phyloP scores from a whole-genome alignment of 1,140 invertebrate genomes.

The Hypsibius dujardini region DNA sequence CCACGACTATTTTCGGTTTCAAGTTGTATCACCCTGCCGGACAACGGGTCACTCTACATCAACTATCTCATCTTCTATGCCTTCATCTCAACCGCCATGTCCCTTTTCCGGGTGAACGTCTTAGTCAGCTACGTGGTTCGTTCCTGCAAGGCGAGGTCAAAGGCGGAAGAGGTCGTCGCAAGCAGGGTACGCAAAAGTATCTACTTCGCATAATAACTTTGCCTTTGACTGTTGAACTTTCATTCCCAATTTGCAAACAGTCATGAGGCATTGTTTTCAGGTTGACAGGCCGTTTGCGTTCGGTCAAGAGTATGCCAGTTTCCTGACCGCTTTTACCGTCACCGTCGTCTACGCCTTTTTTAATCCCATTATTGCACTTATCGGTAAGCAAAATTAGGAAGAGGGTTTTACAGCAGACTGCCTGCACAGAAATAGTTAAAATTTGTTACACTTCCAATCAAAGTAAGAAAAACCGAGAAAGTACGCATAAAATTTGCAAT shows the following conservation, averaged over 20 bases:
- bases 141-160: background rate
- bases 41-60: constrained; percentile 6
- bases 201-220: background rate
- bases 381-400: background rate
- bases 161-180: constrained; percentile 2
- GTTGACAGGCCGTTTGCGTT: background rate
- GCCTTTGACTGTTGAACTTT: background rate
- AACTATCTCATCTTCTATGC: constrained; percentile 7
- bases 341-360: constrained; percentile 2
- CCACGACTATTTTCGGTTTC: background rate
- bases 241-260: background rate
- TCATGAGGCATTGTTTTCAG: background rate
- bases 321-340: background rate
- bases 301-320: background rate
- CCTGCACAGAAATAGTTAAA: too few species aligned
- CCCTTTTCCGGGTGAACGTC: background rate
- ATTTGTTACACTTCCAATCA: too few species aligned
- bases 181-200: background rate
- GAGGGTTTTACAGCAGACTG: too few species aligned
- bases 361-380: background rate
- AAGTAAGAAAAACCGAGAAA: too few species aligned
- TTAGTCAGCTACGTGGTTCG: background rate
- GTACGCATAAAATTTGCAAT: too few species aligned
- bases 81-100: background rate
- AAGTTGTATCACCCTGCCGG: background rate